Base-by-base conservation (phyloP, 2,113 vertebrate genomes). In the Ptilonorhynchus violaceus region DNA sequence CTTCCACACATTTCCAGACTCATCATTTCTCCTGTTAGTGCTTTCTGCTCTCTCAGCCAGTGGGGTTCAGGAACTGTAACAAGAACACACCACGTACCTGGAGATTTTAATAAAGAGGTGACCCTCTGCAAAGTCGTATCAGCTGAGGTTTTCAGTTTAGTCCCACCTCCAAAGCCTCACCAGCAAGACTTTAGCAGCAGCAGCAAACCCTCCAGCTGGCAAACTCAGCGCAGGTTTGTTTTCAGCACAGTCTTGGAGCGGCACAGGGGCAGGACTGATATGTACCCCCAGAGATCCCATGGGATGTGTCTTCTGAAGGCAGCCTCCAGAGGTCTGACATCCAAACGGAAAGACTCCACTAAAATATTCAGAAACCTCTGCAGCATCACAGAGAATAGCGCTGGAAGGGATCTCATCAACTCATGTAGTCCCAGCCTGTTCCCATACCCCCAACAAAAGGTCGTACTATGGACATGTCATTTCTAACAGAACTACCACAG, bases 381-480 rank as follows among this genome's bases (percentile, higher is more conserved):
- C 52, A 85, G 67, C 70, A 83, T 33, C 79, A 33, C 35, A 42
- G 47, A 75, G 24, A 64, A 75, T 0, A 37, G 28, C 35, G 27
- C n/a, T 92, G 69, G 37, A 33, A 74, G 22, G 39, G 37, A 70
- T 44, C 69, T 41, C 59, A 62, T 37, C n/a, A 62, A 35, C 30
- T 91, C 33, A 19, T 1, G 8, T 0, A 88, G 50, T 31, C 27
- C 33, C 85, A 87, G 25, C 17, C 63, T 67, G 22, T 80, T 77
- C 39, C n/a, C 39, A 56, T 11, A 47, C 3, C 15, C 12, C 11
- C 84, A 70, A 8, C 0, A 3, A 46, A 70, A 67, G n/a, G 66
- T 4, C 23, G 50, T 28, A 49, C n/a, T 0, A 2, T 3, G 9
- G 46, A 60, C 24, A 15, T 66, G 46, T n/a, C 2, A 25, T 66